A percentile compares a stretch with the other conserved stretches of the same genome.
phyloP scores from a whole-genome alignment of 2,888 invertebrate genomes.

The Drosophila emarginata region DNA sequence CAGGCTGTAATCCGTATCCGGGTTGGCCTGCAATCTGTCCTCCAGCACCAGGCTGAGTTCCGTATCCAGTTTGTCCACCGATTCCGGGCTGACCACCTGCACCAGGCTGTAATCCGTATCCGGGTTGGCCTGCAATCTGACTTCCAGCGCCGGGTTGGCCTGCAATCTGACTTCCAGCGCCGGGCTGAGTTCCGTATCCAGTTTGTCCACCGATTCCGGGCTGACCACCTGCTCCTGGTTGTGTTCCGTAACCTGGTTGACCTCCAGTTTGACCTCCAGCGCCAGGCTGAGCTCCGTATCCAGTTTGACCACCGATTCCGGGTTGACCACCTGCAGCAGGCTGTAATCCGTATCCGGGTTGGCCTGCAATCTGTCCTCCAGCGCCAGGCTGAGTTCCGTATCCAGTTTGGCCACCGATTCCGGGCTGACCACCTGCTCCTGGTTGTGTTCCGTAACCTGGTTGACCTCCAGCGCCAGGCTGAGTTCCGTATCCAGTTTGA shows the following conservation, averaged over 20 bases:
- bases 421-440: neutral
- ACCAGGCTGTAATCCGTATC: slow-evolving; percentile 3
- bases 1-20: neutral
- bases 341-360: slow-evolving; percentile 17
- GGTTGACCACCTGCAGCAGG: neutral
- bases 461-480: too few relatives aligned
- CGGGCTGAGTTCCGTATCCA: slow-evolving; percentile 2
- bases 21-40: neutral
- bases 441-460: slow-evolving; percentile 19
- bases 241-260: neutral
- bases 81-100: neutral
- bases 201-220: slow-evolving; percentile 13
- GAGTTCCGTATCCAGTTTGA: too few relatives aligned
- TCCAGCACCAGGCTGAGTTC: slow-evolving; percentile 23
- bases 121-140: too few relatives aligned
- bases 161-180: neutral
- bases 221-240: too few relatives aligned
- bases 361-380: neutral
- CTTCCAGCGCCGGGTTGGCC: too few relatives aligned
- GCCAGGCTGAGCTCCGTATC: slow-evolving; percentile 13
- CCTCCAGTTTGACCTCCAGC: neutral
- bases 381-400: slow-evolving; percentile 22
- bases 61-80: slow-evolving; percentile 19
- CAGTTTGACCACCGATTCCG: neutral
- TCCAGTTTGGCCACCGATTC: slow-evolving; percentile 20